These are phyloP conservation scores for Pristionchus exspectatus DNA, from an alignment of 2,888 invertebrate species.

Conservation along the genomic window DNA sequence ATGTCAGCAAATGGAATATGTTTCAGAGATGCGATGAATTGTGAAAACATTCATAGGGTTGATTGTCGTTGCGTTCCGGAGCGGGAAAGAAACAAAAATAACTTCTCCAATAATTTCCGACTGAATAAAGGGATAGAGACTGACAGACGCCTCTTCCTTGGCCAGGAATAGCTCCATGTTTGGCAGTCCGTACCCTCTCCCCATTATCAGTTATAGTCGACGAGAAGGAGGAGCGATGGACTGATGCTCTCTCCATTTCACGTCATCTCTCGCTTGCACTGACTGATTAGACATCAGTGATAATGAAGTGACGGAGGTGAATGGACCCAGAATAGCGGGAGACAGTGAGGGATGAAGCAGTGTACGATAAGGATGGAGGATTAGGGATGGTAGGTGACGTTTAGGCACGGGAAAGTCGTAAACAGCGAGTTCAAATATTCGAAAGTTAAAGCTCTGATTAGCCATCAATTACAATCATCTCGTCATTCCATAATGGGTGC, in stretches of 20 bases:
- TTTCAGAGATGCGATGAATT: neutral
- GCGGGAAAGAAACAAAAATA: neutral
- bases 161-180: slow-evolving; percentile 9
- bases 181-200: neutral
- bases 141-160: neutral
- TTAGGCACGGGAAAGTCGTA: neutral
- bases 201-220: neutral
- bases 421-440: slow-evolving; percentile 11
- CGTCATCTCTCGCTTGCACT: neutral
- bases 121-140: neutral
- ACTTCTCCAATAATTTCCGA: neutral
- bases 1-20: neutral
- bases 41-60: neutral
- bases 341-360: neutral
- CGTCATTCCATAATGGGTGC: too few relatives aligned
- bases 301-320: neutral
- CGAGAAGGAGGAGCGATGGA: neutral
- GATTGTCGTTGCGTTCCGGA: neutral
- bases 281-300: neutral
- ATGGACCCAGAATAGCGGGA: neutral
- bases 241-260: neutral
- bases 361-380: slow-evolving; percentile 34
- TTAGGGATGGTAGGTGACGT: neutral
- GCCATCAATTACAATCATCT: neutral
- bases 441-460: neutral